Evolutionary conservation across 2,797 vertebrate species (phyloP), one percentile per base, ranked within the genome.

Genomic region (Kryptolebias ocellatus): DNA sequence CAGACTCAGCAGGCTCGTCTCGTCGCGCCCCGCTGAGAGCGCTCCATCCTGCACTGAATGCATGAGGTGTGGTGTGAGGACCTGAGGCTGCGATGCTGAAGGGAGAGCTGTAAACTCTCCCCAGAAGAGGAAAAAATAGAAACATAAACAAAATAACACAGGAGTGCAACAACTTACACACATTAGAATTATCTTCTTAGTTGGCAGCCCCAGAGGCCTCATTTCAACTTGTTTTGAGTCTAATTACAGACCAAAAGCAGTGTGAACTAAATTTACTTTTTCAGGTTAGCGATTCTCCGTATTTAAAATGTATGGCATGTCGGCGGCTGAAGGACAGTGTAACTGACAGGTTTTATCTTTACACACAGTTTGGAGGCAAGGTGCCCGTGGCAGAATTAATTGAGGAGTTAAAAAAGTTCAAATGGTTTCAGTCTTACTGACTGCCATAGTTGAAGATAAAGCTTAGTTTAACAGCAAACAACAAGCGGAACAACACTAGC

Each of bases 1-100:
- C 50, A 16, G 55, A 57, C 80, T 79, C 71, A 75, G 78, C 74
- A 60, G 67, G 75, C 72, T 85, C 76, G 75, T 80, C 79, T 84
- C 53, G 50, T 54, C 56, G 42, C 79, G 60, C 46, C 45, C 39
- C 10, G 74, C 60, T 82, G 77, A 83, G 2, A 77, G 64, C 58
- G 67, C 64, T 69, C 68, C 64, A 63, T 80, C 74, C 70, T 71
- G 17, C 14, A 39, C 57, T 67, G 51, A 49, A 60, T 53, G 68
- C 28, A 60, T 42, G 51, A 67, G 60, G 65, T 55, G 59, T 61
- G 60, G 52, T 66, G 74, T 49, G 29, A 53, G 62, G 53, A 39
- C 49, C 64, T 9, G 53, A 24, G 70, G 68, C 63, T 54, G 57
- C 60, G 31, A 54, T 24, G 63, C 2, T 46, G 64, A 72, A 37